Base-by-base conservation (phyloP, 1,140 invertebrate species). In the Piezodorus guildinii region DNA sequence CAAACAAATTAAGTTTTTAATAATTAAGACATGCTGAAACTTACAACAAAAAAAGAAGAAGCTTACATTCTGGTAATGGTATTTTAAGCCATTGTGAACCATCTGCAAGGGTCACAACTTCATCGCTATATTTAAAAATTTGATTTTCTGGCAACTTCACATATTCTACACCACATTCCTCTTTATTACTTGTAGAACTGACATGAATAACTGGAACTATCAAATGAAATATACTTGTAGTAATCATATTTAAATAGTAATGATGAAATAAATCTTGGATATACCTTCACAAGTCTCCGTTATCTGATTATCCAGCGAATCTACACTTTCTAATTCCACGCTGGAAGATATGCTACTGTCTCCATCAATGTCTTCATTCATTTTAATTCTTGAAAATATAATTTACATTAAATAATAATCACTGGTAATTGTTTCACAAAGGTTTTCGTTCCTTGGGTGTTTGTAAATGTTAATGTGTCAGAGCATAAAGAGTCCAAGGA, bases 1-100 rank as follows among this genome's bases (percentile, higher is more conserved):
- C 19, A 56, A 56, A 56, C 25, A 56, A 56, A 16, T 17, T 56
- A 25, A 4, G 1, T 3, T 23, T 25, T 9, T 1, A 23, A 4
- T 23, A 6, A 56, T 23, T 25, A 27, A 6, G 4, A 56, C 15
- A 23, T 25, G 12, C 27, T 1, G 6, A 25, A 23, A 25, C 8
- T 56, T 56, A 1, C 1, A 56, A 56, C 1, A 56, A 56, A 25
- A 4, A 3, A 56, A 56, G 27, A 4, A 25, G 3, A 21, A 1
- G 23, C 52, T 56, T n/a, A 62, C 62, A 8, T 62, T 62, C 46
- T 6, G 45, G 14, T 25, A 62, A n/a, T 14, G 45, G 21, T 27
- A 62, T 62, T 46, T 62, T 46, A 14, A 49, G 49, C 62, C 62
- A 62, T 17, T 52, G 62, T n/a, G 25, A n/a, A 51, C 62, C 62